Conservation (phyloP, 2,113 vertebrate genomes). For the Scatophagus argus region DNA sequence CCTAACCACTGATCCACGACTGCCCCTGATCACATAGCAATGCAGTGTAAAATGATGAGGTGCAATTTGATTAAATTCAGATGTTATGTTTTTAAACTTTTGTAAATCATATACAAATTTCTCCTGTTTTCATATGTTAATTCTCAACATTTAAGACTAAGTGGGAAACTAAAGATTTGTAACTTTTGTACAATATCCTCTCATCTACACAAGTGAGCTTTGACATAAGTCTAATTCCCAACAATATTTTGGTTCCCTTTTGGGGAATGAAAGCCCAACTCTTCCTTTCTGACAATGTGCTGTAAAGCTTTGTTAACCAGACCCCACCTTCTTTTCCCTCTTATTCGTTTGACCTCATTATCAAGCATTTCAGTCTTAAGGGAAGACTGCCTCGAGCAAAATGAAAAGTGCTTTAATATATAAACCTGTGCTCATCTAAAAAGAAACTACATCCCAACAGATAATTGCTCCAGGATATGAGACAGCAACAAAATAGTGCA, state of each 20-base stretch:
- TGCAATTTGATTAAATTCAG: not conserved
- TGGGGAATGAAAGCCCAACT: not conserved
- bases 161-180: not conserved
- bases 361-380: constrained; percentile 43
- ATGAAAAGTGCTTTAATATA: constrained; percentile 50
- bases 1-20: too few relatives aligned
- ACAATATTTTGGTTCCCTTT: not conserved
- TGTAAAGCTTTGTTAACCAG: constrained; percentile 34
- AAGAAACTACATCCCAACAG: constrained; percentile 11
- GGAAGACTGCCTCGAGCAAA: constrained; percentile 53
- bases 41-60: too few relatives aligned
- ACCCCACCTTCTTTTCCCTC: constrained; percentile 7
- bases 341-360: constrained; percentile 65
- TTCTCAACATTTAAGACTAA: not conserved
- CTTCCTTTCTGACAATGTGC: constrained; percentile 8
- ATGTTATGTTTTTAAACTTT: not conserved
- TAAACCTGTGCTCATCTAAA: constrained; percentile 31
- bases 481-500: constrained; percentile 21
- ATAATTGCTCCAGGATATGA: constrained; percentile 46
- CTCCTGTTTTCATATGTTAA: not conserved
- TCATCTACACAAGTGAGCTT: not conserved
- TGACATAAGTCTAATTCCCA: not conserved
- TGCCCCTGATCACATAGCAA: too few relatives aligned
- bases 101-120: not conserved
- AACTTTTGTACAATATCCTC: not conserved